A percentile compares a stretch with the other conserved stretches of the same genome.
Evolutionary conservation across 2,888 invertebrate genomes (phyloP).

Genomic region (Erebia epiphron): DNA sequence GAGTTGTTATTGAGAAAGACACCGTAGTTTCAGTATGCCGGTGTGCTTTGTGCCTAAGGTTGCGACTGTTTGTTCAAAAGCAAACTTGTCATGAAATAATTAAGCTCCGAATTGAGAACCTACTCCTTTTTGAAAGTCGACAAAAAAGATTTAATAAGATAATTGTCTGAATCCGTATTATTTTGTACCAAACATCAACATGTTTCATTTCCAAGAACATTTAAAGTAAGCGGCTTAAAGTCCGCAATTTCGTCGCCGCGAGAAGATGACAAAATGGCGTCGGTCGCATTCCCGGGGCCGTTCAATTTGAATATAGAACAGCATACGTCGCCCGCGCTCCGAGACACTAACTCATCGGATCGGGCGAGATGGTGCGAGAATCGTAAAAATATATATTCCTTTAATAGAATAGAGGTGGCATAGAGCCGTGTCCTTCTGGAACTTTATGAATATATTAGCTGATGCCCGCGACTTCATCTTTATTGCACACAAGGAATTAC

Average conservation of each 20-base stretch:
- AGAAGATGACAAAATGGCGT: slow-evolving; percentile 77
- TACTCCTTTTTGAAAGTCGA: too few species aligned
- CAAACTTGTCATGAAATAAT: too few species aligned
- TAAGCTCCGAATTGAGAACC: background rate
- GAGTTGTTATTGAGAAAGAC: too few species aligned
- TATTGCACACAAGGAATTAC: too few species aligned
- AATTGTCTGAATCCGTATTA: background rate
- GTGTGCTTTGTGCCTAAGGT: too few species aligned
- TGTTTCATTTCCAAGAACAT: slow-evolving; percentile 43
- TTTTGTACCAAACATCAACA: slow-evolving; percentile 31
- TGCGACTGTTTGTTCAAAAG: too few species aligned
- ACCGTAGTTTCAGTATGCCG: too few species aligned
- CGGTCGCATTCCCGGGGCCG: slow-evolving; percentile 64
- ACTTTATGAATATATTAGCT: background rate
- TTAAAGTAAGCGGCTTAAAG: slow-evolving; percentile 52
- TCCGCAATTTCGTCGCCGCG: slow-evolving; percentile 66
- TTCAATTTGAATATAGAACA: slow-evolving; percentile 82
- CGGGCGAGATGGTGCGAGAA: slow-evolving; percentile 75
- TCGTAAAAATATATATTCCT: slow-evolving; percentile 80
- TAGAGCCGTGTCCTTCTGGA: background rate
- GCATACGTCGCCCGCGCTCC: slow-evolving; percentile 79
- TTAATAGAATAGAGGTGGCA: slow-evolving; percentile 57
- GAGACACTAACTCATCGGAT: slow-evolving; percentile 80
- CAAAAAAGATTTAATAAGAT: background rate
- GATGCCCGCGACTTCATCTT: too few species aligned